Percentiles rank a stretch among this genome's conserved stretches.
phyloP scores from a whole-genome alignment of 2,113 vertebrate species.

The Rutilus rutilus region DNA sequence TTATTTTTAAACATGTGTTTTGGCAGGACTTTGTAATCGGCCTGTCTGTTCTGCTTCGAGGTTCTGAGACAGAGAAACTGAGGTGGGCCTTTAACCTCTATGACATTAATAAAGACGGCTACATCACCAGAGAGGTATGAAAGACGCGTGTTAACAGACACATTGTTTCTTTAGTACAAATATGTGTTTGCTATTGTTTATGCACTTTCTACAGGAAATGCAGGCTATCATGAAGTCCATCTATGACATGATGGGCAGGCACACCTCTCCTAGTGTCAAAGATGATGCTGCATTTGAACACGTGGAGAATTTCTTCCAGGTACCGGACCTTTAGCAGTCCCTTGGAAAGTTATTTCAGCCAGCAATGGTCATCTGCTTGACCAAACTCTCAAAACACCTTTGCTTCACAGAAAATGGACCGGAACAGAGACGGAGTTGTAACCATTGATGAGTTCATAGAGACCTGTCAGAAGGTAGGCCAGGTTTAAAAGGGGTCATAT shows the following conservation, averaged over 20 bases:
- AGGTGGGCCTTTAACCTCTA: slow-evolving; percentile 93
- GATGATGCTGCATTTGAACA: slow-evolving; percentile 85
- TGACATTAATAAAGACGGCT: slow-evolving; percentile 90
- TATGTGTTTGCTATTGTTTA: not conserved
- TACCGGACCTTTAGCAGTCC: slow-evolving; percentile 46
- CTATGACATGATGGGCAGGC: slow-evolving; percentile 92
- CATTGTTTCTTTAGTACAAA: not conserved
- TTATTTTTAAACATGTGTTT: slow-evolving; percentile 31
- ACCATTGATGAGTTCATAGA: slow-evolving; percentile 96
- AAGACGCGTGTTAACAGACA: not conserved
- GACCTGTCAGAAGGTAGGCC: slow-evolving; percentile 85
- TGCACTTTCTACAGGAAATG: slow-evolving; percentile 81
- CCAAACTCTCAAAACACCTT: not conserved
- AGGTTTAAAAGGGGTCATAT: not conserved
- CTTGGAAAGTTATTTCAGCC: not conserved
- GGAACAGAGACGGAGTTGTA: slow-evolving; percentile 88
- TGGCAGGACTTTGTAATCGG: slow-evolving; percentile 88
- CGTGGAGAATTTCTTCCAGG: slow-evolving; percentile 90
- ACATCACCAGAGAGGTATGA: slow-evolving; percentile 87
- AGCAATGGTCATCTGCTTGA: not conserved
- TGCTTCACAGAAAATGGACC: slow-evolving; percentile 70
- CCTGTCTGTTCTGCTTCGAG: slow-evolving; percentile 87
- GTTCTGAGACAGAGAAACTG: slow-evolving; percentile 88
- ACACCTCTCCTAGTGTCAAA: slow-evolving; percentile 84
- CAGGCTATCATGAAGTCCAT: slow-evolving; percentile 90